Percentiles rank a stretch among this genome's conserved stretches.
Conservation (phyloP, 2,113 vertebrate genomes). For the Craseonycteris thonglongyai region DNA sequence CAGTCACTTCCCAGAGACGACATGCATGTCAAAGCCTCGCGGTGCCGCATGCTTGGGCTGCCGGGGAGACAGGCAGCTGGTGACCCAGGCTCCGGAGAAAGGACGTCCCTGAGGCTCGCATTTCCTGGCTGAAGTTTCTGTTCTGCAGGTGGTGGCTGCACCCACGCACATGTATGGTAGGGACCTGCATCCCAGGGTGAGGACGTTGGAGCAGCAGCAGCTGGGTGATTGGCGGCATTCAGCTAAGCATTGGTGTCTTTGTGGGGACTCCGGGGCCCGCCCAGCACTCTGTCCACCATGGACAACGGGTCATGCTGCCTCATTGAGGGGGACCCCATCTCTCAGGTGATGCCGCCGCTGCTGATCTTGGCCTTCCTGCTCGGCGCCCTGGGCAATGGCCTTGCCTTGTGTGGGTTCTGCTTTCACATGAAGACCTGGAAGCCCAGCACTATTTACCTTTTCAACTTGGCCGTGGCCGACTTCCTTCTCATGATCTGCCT, state of each 20-base stretch:
- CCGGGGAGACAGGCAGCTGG: background rate
- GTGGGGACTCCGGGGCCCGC: background rate
- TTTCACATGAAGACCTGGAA: slow-evolving; percentile 85
- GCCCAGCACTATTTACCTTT: slow-evolving; percentile 82
- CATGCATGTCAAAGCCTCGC: background rate
- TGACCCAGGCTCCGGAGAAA: background rate
- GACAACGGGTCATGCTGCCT: slow-evolving; percentile 63
- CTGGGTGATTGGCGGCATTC: background rate
- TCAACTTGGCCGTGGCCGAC: slow-evolving; percentile 84
- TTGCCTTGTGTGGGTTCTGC: slow-evolving; percentile 83
- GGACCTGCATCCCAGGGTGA: background rate
- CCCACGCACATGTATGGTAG: accelerated
- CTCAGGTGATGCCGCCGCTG: slow-evolving; percentile 50
- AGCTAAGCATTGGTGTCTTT: background rate
- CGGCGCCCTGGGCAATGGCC: slow-evolving; percentile 80
- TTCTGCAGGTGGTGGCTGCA: accelerated
- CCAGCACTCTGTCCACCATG: background rate
- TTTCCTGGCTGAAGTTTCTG: background rate
- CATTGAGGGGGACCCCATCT: slow-evolving; percentile 40
- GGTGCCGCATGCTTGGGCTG: background rate
- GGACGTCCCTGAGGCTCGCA: background rate
- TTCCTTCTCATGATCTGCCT: slow-evolving; percentile 83
- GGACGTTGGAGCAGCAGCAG: background rate
- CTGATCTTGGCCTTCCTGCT: slow-evolving; percentile 83
- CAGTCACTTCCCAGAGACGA: background rate